Evolutionary conservation across 2,888 invertebrate species (phyloP), one percentile per base, ranked within the genome.

Genomic region (Girardia tigrina): DNA sequence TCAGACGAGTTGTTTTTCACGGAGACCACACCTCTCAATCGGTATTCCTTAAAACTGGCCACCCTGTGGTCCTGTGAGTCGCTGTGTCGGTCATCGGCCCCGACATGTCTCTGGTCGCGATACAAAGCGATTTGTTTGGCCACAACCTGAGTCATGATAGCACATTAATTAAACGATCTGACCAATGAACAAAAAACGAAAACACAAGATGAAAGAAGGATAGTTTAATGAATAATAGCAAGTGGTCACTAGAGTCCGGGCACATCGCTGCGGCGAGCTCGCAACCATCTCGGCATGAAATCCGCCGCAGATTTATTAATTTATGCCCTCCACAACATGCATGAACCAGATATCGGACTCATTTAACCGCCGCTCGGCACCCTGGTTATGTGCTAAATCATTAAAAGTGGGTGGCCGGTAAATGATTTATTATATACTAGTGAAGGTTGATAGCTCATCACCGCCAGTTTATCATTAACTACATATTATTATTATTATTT

Each of bases 41-140:
- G 71, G n/a, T 56, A 56, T 16, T 56, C 56, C 23, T 56, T 56
- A n/a, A 56, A 56, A 56, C 56, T 56, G n/a, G 56, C 23, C 56
- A 56, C 6, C 23, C 56, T 56, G 20, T 56, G 56, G 23, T 56
- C 56, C 23, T 56, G 56, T 6, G 28, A n/a, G 4, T 29, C 71
- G 8, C 70, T 26, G 27, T 29, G 28, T 23, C 28, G 23, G 6
- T 27, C 71, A 4, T 75, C 75, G 4, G 20, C 28, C 26, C 70
- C 70, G 16, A 26, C 28, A 69, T 42, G 73, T 56, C 42, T 72
- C 70, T 77, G 77, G 28, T 77, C 77, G 0, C 77, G 71, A 42
- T 77, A 77, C n/a, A 77, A 29, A n/a, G 77, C 77, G 8, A 77
- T 77, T 70, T 77, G 77, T 69, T 36, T 72, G 6, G 77, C 77